Evolutionary conservation across 2,888 invertebrate genomes (phyloP).

Genomic region (Macropis europaea): DNA sequence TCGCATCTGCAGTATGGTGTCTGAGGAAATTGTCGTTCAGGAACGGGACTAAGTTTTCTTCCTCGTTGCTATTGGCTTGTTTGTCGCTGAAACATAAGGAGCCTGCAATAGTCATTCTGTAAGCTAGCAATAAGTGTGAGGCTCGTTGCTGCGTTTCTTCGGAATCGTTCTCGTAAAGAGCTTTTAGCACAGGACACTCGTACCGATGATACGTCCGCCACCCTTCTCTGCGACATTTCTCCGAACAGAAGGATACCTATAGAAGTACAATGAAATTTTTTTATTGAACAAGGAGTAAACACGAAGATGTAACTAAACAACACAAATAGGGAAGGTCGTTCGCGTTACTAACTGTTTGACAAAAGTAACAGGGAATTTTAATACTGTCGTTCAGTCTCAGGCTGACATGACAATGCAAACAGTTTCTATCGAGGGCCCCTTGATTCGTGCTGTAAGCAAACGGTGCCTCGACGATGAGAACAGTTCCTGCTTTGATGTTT

Average conservation of each 20-base stretch:
- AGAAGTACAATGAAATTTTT: slow-evolving; percentile 21
- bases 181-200: slow-evolving; percentile 76
- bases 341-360: slow-evolving; percentile 70
- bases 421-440: slow-evolving; percentile 69
- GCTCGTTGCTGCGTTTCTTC: slow-evolving; percentile 41
- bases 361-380: slow-evolving; percentile 71
- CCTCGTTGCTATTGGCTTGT: slow-evolving; percentile 12
- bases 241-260: slow-evolving; percentile 78
- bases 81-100: slow-evolving; percentile 39
- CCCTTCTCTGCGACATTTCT: slow-evolving; percentile 72
- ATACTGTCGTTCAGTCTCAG: slow-evolving; percentile 59
- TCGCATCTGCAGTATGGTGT: slow-evolving; percentile 29
- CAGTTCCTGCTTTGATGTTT: slow-evolving; percentile 77
- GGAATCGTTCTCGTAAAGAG: slow-evolving; percentile 65
- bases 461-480: slow-evolving; percentile 73
- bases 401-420: slow-evolving; percentile 72
- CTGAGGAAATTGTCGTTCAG: slow-evolving; percentile 53
- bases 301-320: background rate
- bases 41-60: background rate
- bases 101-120: slow-evolving; percentile 69
- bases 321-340: slow-evolving; percentile 14
- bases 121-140: slow-evolving; percentile 71
- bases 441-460: slow-evolving; percentile 73
- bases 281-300: background rate
- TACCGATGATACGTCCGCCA: slow-evolving; percentile 76